Conservation (phyloP, 2,888 invertebrate genomes). For the Chrysopilus asiliformis region DNA sequence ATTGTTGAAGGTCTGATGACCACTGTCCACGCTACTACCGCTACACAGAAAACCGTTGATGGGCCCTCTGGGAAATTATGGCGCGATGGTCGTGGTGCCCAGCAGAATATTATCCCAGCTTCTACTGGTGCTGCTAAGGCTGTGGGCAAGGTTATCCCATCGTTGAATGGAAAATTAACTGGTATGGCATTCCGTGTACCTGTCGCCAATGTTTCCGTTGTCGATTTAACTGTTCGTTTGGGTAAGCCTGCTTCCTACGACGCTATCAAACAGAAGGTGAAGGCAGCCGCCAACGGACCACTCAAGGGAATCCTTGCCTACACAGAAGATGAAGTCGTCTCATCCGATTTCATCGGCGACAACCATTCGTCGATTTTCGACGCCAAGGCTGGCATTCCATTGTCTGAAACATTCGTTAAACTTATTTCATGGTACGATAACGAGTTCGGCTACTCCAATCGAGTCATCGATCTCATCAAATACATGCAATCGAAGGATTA, state of each 20-base stretch:
- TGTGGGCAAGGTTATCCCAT: conserved; percentile 97
- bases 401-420: conserved; percentile 93
- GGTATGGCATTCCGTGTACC: conserved; percentile 99
- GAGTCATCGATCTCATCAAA: conserved; percentile 92
- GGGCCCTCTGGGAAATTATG: conserved; percentile 87
- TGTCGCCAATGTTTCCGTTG: conserved; percentile 92
- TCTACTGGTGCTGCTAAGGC: conserved; percentile 98
- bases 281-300: conserved; percentile 73
- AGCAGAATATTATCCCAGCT: conserved; percentile 98
- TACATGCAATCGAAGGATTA: conserved; percentile 68
- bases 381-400: conserved; percentile 87
- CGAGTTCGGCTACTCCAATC: conserved; percentile 94
- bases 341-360: conserved; percentile 89
- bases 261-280: conserved; percentile 77
- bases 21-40: conserved; percentile 92
- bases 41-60: conserved; percentile 96
- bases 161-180: conserved; percentile 91
- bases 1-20: conserved; percentile 95
- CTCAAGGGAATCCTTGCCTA: conserved; percentile 86
- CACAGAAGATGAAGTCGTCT: conserved; percentile 94
- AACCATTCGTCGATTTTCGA: conserved; percentile 90
- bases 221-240: conserved; percentile 84
- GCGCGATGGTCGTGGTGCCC: conserved; percentile 98
- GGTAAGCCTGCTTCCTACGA: conserved; percentile 80
- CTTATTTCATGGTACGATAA: conserved; percentile 99